Evolutionary conservation across 2,888 invertebrate species (phyloP).

Genomic region (Julus scandinavius): DNA sequence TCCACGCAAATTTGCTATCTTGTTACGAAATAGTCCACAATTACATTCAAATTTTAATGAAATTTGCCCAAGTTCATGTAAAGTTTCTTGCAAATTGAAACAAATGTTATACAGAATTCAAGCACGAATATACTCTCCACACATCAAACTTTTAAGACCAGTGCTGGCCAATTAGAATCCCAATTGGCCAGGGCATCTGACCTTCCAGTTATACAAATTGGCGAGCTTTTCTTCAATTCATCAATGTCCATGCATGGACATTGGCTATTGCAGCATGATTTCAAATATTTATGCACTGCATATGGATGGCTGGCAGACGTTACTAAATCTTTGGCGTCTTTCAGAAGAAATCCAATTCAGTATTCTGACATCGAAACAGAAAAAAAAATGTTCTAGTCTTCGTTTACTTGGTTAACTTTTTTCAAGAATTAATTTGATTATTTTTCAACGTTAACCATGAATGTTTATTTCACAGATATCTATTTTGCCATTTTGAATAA

Average conservation of each 20-base stretch:
- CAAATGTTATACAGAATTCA: not conserved
- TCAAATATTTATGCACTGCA: not conserved
- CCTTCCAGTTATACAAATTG: constrained; percentile 9
- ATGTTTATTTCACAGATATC: too few species aligned
- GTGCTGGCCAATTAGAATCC: constrained; percentile 9
- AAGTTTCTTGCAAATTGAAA: constrained; percentile 10
- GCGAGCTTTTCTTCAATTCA: not conserved
- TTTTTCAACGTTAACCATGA: too few species aligned
- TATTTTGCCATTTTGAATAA: too few species aligned
- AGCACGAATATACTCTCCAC: not conserved
- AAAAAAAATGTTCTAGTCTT: too few species aligned
- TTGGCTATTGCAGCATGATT: not conserved
- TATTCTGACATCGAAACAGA: too few species aligned
- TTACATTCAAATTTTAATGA: not conserved
- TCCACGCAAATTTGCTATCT: not conserved
- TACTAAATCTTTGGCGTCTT: not conserved
- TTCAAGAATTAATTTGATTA: too few species aligned
- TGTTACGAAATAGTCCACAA: not conserved
- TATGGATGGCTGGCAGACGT: not conserved
- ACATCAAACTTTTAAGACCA: not conserved
- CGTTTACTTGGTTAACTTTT: too few species aligned
- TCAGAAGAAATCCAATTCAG: not conserved
- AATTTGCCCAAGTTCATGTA: not conserved
- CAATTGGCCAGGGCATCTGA: not conserved
- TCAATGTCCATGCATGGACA: not conserved